Conservation (phyloP, 2,797 vertebrate genomes). For the Lepus oiostolus region DNA sequence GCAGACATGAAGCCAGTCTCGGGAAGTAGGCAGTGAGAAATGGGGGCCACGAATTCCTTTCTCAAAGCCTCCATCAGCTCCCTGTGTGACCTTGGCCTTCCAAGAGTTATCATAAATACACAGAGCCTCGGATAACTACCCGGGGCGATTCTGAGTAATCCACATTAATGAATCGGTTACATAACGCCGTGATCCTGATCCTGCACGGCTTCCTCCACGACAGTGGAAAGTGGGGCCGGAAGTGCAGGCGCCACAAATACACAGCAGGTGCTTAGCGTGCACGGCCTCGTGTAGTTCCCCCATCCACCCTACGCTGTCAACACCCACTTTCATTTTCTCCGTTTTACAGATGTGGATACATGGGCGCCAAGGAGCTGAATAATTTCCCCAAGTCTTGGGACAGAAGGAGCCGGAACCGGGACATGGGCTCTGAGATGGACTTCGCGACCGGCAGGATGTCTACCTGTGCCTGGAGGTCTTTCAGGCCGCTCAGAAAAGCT, state of each 20-base stretch:
- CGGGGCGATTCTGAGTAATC: slow-evolving; percentile 72
- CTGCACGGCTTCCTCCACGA: slow-evolving; percentile 16
- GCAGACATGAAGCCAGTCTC: slow-evolving; percentile 14
- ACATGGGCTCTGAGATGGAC: not conserved
- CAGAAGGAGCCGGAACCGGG: not conserved
- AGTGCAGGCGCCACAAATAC: not conserved
- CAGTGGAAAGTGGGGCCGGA: not conserved
- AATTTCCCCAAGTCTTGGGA: not conserved
- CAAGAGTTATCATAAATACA: slow-evolving; percentile 47
- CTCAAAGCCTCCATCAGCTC: not conserved
- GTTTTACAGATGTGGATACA: not conserved
- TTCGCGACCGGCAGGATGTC: not conserved
- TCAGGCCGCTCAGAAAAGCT: slow-evolving; percentile 2
- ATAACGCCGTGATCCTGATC: slow-evolving; percentile 57
- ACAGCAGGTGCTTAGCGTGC: not conserved
- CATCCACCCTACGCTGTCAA: not conserved
- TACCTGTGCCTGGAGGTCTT: not conserved
- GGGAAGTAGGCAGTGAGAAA: not conserved
- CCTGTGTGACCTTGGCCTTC: slow-evolving; percentile 68
- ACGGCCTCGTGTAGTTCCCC: not conserved
- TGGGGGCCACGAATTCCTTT: slow-evolving; percentile 9
- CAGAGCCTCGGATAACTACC: slow-evolving; percentile 74
- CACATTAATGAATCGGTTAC: slow-evolving; percentile 71
- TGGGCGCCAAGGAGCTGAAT: not conserved
- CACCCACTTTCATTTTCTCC: not conserved